These are phyloP conservation scores for Galleria mellonella DNA, from an alignment of 1,140 invertebrate genomes.

Conservation along the genomic window DNA sequence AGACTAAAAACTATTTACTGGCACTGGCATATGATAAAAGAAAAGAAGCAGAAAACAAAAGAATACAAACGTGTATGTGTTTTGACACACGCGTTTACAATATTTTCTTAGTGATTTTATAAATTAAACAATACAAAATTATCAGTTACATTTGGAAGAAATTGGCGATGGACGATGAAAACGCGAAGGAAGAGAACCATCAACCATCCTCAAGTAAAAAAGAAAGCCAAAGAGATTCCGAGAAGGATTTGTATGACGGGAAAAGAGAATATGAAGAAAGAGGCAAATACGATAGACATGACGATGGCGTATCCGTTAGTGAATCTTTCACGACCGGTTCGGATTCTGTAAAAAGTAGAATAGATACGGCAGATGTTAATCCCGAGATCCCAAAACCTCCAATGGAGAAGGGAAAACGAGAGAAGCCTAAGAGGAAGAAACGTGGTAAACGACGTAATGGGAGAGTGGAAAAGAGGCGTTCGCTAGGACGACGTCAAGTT, in stretches of 20 bases:
- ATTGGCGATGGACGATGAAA: slow-evolving; percentile 34
- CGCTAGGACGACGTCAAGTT: slow-evolving; percentile 11
- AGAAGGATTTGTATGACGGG: slow-evolving; percentile 15
- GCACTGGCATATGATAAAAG: slow-evolving; percentile 1
- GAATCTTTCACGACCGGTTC: slow-evolving; percentile 20
- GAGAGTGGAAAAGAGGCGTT: slow-evolving; percentile 25
- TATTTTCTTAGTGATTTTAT: slow-evolving; percentile 13
- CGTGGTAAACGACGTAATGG: slow-evolving; percentile 6
- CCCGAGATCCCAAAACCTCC: slow-evolving; percentile 7
- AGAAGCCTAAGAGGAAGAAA: not conserved
- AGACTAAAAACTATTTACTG: too few relatives aligned
- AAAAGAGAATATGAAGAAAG: slow-evolving; percentile 10
- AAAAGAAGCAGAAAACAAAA: slow-evolving; percentile 9
- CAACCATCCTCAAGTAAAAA: slow-evolving; percentile 37
- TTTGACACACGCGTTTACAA: slow-evolving; percentile 5
- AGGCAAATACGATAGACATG: not conserved
- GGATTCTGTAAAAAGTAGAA: slow-evolving; percentile 13
- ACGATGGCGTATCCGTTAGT: slow-evolving; percentile 12
- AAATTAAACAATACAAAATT: slow-evolving; percentile 32
- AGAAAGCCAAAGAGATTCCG: slow-evolving; percentile 16
- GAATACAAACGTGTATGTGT: not conserved
- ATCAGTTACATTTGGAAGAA: slow-evolving; percentile 33
- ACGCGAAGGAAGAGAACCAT: slow-evolving; percentile 17
- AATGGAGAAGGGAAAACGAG: slow-evolving; percentile 11
- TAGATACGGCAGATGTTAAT: slow-evolving; percentile 12